Evolutionary conservation across 2,888 invertebrate genomes (phyloP), one percentile per base, ranked within the genome.

Genomic region (Belgica antarctica): DNA sequence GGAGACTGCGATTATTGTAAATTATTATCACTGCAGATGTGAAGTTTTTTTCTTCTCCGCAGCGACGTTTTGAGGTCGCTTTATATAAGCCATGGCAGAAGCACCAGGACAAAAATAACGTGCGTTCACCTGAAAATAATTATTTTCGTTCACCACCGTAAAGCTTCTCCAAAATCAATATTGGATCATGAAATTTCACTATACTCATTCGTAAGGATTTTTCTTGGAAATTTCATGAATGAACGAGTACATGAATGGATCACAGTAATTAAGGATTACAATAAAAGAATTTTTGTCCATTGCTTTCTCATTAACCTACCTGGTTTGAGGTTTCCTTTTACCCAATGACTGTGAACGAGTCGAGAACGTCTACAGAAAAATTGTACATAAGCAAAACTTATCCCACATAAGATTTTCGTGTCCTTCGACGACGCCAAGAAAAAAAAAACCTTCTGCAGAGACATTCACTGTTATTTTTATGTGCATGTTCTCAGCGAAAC

Each of bases 1-100:
- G 59, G 59, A 27, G 27, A 59, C 27, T 59, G 62, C 27, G 25
- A 46, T 65, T 46, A 65, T 41, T 24, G 36, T 46, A 15, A 46
- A 65, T 65, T 65, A 27, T 65, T 65, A 65, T 65, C 65, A 65
- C 10, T 65, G 46, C 65, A 65, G 65, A 46, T 65, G 65, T 3
- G 25, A 17, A 46, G 22, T 59, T 36, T 65, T 19, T 62, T 15
- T 62, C 17, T 8, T 61, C 24, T 61, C 57, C 17, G 25, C 5
- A 46, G n/a, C n/a, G n/a, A n/a, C 3, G 12, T 4, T 15, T n/a
- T 46, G 4, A 46, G 15, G 46, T 52, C n/a, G 19, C 1, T 52
- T 22, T 52, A n/a, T 52, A 24, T 8, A 52, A 22, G 22, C 22
- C n/a, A n/a, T n/a, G n/a, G n/a, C n/a, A n/a, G n/a, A n/a, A 2